A percentile compares a stretch with the other conserved stretches of the same genome.
These are phyloP conservation scores for Chloroceryle inda DNA, from an alignment of 2,797 vertebrate species.

Conservation along the genomic window DNA sequence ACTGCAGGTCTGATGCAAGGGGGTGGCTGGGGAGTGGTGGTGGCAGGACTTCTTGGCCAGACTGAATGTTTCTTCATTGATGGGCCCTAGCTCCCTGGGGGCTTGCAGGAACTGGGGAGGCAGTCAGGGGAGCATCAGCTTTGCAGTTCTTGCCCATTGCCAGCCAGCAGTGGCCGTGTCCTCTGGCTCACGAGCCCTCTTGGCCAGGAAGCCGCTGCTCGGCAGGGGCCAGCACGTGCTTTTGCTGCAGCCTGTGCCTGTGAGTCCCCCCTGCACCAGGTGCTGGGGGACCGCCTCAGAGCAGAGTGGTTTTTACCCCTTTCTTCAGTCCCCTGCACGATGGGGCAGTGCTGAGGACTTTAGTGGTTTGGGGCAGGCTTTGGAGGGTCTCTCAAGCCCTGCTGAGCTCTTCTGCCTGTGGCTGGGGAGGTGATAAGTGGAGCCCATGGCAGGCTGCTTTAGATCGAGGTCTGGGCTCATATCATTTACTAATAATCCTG, in stretches of 20 bases:
- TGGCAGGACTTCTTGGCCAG: not conserved
- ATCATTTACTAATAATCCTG: not conserved
- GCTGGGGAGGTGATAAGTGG: not conserved
- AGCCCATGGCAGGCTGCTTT: not conserved
- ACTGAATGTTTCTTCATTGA: not conserved
- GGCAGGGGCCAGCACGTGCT: fast-evolving
- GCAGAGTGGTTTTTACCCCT: not conserved
- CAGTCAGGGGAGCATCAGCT: not conserved
- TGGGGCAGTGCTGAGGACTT: not conserved
- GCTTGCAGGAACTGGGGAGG: slow-evolving; percentile 9
- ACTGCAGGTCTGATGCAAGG: not conserved
- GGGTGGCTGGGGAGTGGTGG: fast-evolving
- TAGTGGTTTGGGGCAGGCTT: not conserved
- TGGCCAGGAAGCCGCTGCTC: fast-evolving
- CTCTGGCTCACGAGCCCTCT: not conserved
- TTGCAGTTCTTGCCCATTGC: slow-evolving; percentile 32
- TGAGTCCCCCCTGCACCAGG: not conserved
- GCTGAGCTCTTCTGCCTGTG: not conserved
- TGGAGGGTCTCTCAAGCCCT: not conserved
- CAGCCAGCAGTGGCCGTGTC: not conserved
- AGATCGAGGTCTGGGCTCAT: not conserved
- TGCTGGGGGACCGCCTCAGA: not conserved
- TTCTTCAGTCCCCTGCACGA: not conserved
- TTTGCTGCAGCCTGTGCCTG: not conserved
- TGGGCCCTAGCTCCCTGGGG: not conserved